Conservation (phyloP, 2,113 vertebrate species). For the Salvelinus sp. region DNA sequence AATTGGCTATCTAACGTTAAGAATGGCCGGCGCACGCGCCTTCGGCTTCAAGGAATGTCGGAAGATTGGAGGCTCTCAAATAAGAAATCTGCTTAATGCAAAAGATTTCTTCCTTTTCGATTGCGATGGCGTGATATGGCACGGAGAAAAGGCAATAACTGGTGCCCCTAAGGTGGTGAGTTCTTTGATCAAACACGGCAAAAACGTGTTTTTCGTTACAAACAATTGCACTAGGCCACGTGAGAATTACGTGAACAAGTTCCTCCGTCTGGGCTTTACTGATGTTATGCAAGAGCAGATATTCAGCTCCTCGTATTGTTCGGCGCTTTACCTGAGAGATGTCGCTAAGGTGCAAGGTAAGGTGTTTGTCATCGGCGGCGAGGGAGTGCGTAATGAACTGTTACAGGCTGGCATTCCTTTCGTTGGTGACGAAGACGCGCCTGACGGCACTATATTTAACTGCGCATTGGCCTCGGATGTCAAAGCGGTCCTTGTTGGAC, state of each 20-base stretch:
- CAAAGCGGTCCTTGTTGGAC: slow-evolving; percentile 88
- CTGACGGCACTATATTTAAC: slow-evolving; percentile 74
- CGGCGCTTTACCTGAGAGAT: slow-evolving; percentile 83
- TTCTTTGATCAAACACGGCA: slow-evolving; percentile 76
- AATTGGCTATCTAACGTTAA: not conserved
- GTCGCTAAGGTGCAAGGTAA: slow-evolving; percentile 68
- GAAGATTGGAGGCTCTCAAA: slow-evolving; percentile 74
- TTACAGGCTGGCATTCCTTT: slow-evolving; percentile 75
- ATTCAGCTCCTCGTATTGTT: slow-evolving; percentile 88
- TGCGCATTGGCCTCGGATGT: slow-evolving; percentile 73
- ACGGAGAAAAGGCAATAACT: slow-evolving; percentile 78
- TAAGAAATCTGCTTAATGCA: slow-evolving; percentile 78
- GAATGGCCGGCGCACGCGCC: slow-evolving; percentile 71
- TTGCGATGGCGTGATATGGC: slow-evolving; percentile 88
- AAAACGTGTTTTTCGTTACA: slow-evolving; percentile 85
- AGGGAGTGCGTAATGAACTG: slow-evolving; percentile 84
- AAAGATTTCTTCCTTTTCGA: slow-evolving; percentile 83
- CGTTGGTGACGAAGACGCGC: slow-evolving; percentile 67
- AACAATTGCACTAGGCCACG: slow-evolving; percentile 87
- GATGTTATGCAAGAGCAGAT: slow-evolving; percentile 82
- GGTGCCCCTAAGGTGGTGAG: slow-evolving; percentile 82
- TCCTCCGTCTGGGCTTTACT: slow-evolving; percentile 81
- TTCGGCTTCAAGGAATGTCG: slow-evolving; percentile 71
- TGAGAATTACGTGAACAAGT: slow-evolving; percentile 81
- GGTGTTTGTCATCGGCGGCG: slow-evolving; percentile 86